These are phyloP conservation scores for Leucozona laternaria DNA, from an alignment of 2,888 invertebrate species.

Conservation along the genomic window DNA sequence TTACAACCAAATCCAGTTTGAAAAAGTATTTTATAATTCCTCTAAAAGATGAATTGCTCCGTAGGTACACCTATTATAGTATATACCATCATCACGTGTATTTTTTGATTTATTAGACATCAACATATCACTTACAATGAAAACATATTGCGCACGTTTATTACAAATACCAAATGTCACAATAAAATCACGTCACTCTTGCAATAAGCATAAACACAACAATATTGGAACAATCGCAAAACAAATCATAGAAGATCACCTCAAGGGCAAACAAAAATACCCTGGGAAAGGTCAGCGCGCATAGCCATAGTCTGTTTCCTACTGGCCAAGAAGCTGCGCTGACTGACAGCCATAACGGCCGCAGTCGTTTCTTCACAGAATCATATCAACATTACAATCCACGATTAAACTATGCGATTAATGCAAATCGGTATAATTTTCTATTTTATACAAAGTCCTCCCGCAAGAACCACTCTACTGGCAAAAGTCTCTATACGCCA, in stretches of 20 bases:
- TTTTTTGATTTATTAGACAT: conserved; percentile 29
- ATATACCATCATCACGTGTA: conserved; percentile 10
- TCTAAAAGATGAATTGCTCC: neutral
- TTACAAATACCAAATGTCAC: conserved; percentile 71
- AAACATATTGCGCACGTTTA: conserved; percentile 51
- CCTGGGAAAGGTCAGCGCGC: conserved; percentile 73
- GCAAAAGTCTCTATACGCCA: neutral
- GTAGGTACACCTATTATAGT: too few relatives aligned
- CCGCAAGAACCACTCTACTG: neutral
- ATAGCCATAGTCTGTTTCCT: conserved; percentile 39
- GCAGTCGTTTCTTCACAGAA: conserved; percentile 14
- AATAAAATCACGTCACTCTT: conserved; percentile 59
- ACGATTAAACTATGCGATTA: conserved; percentile 40
- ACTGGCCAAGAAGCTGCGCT: conserved; percentile 39
- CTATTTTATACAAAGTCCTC: conserved; percentile 42
- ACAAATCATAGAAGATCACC: conserved; percentile 71
- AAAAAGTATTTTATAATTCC: neutral
- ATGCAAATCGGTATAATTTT: conserved; percentile 69
- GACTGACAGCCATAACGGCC: neutral
- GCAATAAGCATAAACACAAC: conserved; percentile 37
- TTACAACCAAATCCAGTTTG: neutral
- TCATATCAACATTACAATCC: conserved; percentile 46
- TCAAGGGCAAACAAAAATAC: conserved; percentile 58
- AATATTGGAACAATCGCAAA: conserved; percentile 35
- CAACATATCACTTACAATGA: conserved; percentile 20